Evolutionary conservation across 2,797 vertebrate species (phyloP).

Genomic region (Chrosomus eos): DNA sequence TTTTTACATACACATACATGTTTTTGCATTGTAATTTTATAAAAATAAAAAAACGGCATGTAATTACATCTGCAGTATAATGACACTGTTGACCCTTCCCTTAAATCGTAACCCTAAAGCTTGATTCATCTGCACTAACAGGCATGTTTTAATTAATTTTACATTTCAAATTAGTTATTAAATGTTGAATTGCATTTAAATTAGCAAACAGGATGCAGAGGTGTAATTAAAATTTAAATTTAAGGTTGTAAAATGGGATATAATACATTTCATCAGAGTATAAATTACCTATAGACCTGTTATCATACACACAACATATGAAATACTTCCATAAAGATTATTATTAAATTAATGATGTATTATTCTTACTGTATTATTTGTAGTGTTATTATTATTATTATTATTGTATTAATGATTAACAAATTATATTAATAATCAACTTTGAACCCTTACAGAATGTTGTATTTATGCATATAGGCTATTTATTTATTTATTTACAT

Average conservation of each 20-base stretch:
- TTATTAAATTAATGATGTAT: too few species aligned
- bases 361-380: neutral
- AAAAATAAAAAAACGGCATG: neutral
- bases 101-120: neutral
- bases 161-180: too few species aligned
- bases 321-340: neutral
- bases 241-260: neutral
- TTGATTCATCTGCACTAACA: neutral
- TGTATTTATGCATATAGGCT: too few species aligned
- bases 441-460: too few species aligned
- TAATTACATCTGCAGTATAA: neutral
- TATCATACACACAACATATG: neutral
- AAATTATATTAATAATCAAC: too few species aligned
- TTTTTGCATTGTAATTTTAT: neutral
- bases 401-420: too few species aligned
- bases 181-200: neutral
- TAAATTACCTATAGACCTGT: neutral
- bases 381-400: too few species aligned
- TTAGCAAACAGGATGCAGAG: neutral
- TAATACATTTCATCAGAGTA: neutral
- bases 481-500: too few species aligned
- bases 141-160: neutral
- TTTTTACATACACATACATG: neutral
- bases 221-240: neutral
- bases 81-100: neutral